Percentiles rank a stretch among this genome's conserved stretches.
Conservation (phyloP, 2,888 invertebrate genomes). For the Drosophila stalkeri region DNA sequence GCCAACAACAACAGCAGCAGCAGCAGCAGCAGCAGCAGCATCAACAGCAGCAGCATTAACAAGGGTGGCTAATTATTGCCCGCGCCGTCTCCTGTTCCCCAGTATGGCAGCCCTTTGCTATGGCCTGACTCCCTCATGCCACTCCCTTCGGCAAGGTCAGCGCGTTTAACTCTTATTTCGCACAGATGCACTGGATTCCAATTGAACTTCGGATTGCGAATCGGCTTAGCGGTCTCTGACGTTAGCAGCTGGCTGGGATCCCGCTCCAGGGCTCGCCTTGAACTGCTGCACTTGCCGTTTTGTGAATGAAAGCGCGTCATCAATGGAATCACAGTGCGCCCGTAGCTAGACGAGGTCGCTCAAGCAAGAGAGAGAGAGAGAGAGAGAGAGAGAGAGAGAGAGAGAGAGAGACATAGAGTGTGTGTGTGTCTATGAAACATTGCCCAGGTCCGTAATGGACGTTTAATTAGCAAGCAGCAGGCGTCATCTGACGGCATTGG, state of each 20-base stretch:
- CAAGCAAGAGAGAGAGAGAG: too few relatives aligned
- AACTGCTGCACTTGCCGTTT: slow-evolving; percentile 57
- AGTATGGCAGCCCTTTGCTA: neutral
- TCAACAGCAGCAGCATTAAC: neutral
- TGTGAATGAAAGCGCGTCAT: slow-evolving; percentile 76
- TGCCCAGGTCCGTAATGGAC: slow-evolving; percentile 9
- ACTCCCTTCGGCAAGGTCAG: slow-evolving; percentile 2
- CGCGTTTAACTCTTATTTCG: neutral
- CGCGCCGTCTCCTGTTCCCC: slow-evolving; percentile 5
- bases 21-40: slow-evolving; percentile 10
- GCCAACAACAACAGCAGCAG: slow-evolving; percentile 14
- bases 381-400: neutral
- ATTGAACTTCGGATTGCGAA: neutral
- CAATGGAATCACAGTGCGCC: slow-evolving; percentile 43
- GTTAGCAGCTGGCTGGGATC: slow-evolving; percentile 3
- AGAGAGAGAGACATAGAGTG: neutral
- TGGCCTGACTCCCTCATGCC: neutral
- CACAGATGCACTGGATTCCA: slow-evolving; percentile 1
- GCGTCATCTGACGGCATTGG: slow-evolving; percentile 18
- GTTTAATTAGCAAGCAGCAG: slow-evolving; percentile 24
- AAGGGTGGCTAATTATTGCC: slow-evolving; percentile 57
- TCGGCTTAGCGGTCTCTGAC: slow-evolving; percentile 13
- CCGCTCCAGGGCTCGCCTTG: slow-evolving; percentile 49
- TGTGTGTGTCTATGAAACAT: slow-evolving; percentile 21
- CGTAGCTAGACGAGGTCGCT: slow-evolving; percentile 10